A percentile compares a stretch with the other conserved stretches of the same genome.
Evolutionary conservation across 2,888 invertebrate species (phyloP).

Genomic region (Nasonovia ribisnigri): DNA sequence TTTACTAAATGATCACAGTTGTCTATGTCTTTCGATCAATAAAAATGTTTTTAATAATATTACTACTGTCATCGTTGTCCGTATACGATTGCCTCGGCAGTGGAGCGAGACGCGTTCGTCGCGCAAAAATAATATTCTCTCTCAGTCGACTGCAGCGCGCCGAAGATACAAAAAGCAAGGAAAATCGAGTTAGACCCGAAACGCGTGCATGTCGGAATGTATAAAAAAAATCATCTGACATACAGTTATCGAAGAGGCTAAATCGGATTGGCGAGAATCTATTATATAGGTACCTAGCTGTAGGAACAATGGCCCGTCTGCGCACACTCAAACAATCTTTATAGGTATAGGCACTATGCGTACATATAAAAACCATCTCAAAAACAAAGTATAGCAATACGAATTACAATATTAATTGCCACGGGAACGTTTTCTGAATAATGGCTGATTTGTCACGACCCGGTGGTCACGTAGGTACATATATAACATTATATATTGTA

Average conservation of each 20-base stretch:
- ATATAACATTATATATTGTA: not conserved
- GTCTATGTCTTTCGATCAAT: not conserved
- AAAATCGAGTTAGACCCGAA: not conserved
- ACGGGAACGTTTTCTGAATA: not conserved
- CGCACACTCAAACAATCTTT: not conserved
- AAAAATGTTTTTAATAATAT: not conserved
- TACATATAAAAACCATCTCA: not conserved
- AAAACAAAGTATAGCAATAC: not conserved
- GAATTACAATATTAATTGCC: constrained; percentile 5
- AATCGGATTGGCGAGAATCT: constrained; percentile 21
- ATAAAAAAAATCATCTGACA: constrained; percentile 6
- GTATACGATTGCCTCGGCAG: not conserved
- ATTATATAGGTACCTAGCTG: not conserved
- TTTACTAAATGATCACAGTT: not conserved
- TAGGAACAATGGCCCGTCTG: not conserved
- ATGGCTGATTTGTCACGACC: constrained; percentile 27
- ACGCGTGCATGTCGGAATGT: not conserved
- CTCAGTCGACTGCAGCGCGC: not conserved
- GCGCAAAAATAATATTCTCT: not conserved
- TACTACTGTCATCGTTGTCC: not conserved
- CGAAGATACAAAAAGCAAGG: not conserved
- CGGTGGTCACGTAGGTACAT: not conserved
- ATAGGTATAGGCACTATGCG: not conserved
- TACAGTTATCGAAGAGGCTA: not conserved
- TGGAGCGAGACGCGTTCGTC: not conserved